These are phyloP conservation scores for Apostichopus parvimensis DNA, from an alignment of 35 echinoderm and acorn worm species.

Conservation along the genomic window DNA sequence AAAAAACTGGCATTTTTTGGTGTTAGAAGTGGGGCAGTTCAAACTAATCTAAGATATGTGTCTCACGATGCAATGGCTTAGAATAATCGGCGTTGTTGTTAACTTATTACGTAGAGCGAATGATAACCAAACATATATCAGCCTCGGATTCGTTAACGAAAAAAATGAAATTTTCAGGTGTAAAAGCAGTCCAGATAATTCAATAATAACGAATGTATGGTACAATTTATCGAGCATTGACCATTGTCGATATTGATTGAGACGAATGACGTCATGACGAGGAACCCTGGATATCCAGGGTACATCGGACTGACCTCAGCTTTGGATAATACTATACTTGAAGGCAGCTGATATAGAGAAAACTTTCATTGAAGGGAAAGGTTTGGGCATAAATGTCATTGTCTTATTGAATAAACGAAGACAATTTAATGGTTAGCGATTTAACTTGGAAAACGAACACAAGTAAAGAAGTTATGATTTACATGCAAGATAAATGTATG, in stretches of 20 bases:
- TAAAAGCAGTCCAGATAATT: conserved; percentile 1
- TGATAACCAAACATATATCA: no score
- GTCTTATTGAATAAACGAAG: background rate
- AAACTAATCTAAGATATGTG: no score
- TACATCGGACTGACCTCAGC: background rate
- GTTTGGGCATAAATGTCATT: background rate
- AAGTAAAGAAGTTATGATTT: background rate
- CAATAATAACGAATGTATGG: background rate
- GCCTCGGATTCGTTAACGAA: no score
- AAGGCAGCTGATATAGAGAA: background rate
- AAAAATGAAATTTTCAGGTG: background rate
- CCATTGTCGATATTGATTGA: background rate
- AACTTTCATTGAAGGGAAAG: background rate
- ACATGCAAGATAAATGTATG: background rate
- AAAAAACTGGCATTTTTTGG: no score
- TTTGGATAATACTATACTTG: background rate
- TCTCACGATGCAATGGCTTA: no score
- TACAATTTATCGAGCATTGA: background rate
- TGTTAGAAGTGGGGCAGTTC: no score
- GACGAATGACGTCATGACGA: background rate
- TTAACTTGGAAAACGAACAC: no score
- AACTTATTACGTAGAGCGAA: no score
- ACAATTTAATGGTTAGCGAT: background rate
- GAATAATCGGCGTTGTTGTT: no score
- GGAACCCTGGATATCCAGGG: background rate